Base-by-base conservation (phyloP, 2,888 invertebrate genomes). In the Mesopsocus fuscifrons region DNA sequence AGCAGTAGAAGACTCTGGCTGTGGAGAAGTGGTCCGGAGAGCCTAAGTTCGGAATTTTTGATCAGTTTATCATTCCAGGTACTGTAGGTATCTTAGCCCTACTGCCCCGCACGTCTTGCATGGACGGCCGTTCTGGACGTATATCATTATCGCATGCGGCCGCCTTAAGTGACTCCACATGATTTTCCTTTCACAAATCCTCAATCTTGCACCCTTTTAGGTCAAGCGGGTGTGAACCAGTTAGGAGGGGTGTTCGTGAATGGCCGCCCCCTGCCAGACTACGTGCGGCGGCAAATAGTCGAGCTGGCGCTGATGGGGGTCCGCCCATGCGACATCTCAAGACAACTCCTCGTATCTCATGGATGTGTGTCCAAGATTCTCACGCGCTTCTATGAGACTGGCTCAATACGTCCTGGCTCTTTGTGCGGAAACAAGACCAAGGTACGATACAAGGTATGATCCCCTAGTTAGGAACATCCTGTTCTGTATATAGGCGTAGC, bases 321-420 rank as follows among this genome's bases (percentile, higher is more conserved):
- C 1, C 65, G 94, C 34, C 94, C 95, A 13, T 95, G 94, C 61
- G 95, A 95, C 66, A 95, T 95, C 60, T 92, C 92, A 42, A 67
- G 95, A 6, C 92, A 94, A 58, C 72, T 95, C 45, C 73, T 94
- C 42, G 94, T 95, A 41, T 92, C 92, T 0, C 94, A 95, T 58
- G 95, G 94, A 45, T 95, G 94, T 63, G 94, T 95, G 43, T 92
- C 91, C 50, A 95, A 95, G 68, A 95, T 95, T 51, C 69, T 95
- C 46, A 92, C 94, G 11, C 69, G 94, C 51, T 95, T 89, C 66
- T 92, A 94, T 64, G 94, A 94, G 67, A 95, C 94, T 1, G 94
- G 94, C 3, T 91, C 89, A 47, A 94, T 94, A 48, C 71, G 89
- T 51, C 94, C 94, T 0, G 94, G 94, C 2, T 87, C 89, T 35